Percentiles rank a stretch among this genome's conserved stretches.
These are phyloP conservation scores for Haemorhous mexicanus DNA, from an alignment of 2,113 vertebrate species.

Conservation along the genomic window DNA sequence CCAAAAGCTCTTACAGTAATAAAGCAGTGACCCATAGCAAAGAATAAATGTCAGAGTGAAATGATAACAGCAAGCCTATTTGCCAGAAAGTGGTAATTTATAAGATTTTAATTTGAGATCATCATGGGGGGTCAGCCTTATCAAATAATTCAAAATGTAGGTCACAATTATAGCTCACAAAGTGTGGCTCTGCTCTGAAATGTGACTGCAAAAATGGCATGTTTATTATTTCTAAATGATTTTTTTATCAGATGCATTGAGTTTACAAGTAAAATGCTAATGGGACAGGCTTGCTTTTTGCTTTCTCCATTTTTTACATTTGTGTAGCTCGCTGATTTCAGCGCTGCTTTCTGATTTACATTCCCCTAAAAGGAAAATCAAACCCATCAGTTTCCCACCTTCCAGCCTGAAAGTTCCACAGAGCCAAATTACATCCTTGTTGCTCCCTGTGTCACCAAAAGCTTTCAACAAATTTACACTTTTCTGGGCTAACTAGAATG, in stretches of 20 bases:
- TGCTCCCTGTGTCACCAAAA: neutral
- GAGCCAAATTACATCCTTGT: neutral
- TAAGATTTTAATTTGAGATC: constrained; percentile 70
- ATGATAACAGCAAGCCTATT: constrained; percentile 63
- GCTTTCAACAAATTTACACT: constrained; percentile 8
- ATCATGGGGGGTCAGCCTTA: constrained; percentile 65
- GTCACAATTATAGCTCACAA: constrained; percentile 51
- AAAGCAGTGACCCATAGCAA: constrained; percentile 62
- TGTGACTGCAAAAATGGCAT: constrained; percentile 55
- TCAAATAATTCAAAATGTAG: constrained; percentile 69
- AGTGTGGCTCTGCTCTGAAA: constrained; percentile 44
- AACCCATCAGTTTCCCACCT: neutral
- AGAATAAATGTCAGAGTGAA: constrained; percentile 67
- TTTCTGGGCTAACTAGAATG: neutral
- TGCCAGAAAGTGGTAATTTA: constrained; percentile 69
- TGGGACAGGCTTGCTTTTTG: neutral
- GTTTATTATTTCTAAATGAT: constrained; percentile 63
- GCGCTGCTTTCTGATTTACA: neutral
- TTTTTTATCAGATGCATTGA: constrained; percentile 28
- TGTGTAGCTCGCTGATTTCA: neutral
- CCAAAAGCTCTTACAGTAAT: constrained; percentile 64
- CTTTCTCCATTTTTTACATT: neutral
- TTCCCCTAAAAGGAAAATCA: neutral
- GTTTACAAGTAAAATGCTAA: constrained; percentile 44
- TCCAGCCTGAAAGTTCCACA: neutral